A percentile compares a stretch with the other conserved stretches of the same genome.
These are phyloP conservation scores for Diaperis boleti DNA, from an alignment of 2,888 invertebrate genomes.

Conservation along the genomic window DNA sequence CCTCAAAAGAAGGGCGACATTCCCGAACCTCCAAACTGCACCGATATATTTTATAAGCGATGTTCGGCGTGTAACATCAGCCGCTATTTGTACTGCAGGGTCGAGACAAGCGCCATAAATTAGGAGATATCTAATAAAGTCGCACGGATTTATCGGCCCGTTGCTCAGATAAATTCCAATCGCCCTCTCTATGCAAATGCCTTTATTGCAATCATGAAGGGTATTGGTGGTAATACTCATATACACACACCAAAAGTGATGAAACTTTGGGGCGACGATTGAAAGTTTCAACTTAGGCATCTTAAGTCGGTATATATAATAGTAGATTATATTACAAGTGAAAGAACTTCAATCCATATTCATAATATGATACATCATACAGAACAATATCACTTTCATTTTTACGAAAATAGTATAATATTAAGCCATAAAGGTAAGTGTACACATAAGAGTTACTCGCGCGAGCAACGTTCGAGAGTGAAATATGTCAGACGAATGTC, in stretches of 20 bases:
- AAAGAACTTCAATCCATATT: too few relatives aligned
- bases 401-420: too few relatives aligned
- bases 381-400: too few relatives aligned
- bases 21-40: constrained; percentile 53
- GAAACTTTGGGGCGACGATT: too few relatives aligned
- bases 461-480: too few relatives aligned
- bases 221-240: constrained; percentile 39
- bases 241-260: constrained; percentile 5
- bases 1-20: constrained; percentile 50
- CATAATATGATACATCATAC: too few relatives aligned
- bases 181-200: constrained; percentile 64
- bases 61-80: constrained; percentile 58
- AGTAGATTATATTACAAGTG: too few relatives aligned
- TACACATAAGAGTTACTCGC: too few relatives aligned
- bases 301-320: too few relatives aligned
- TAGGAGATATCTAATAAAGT: constrained; percentile 68
- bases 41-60: constrained; percentile 59
- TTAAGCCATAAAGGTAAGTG: too few relatives aligned
- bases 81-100: constrained; percentile 62
- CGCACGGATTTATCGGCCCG: constrained; percentile 66
- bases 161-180: constrained; percentile 65
- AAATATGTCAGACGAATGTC: too few relatives aligned
- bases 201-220: constrained; percentile 47
- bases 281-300: too few relatives aligned
- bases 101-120: constrained; percentile 66